A percentile compares a stretch with the other conserved stretches of the same genome.
Evolutionary conservation across 2,888 invertebrate species (phyloP).

Genomic region (Parthenolecanium corni): DNA sequence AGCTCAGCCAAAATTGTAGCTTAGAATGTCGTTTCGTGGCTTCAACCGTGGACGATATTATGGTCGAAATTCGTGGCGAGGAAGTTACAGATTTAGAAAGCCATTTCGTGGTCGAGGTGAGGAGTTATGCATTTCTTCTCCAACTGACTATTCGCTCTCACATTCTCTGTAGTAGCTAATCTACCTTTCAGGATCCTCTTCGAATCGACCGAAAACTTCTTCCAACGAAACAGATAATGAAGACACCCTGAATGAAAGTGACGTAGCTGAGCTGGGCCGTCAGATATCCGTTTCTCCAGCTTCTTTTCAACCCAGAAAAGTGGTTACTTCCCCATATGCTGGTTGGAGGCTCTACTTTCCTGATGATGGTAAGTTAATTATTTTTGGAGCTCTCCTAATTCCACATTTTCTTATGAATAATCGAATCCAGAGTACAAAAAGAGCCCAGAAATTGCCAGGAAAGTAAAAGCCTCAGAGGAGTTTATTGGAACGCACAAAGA

Average conservation of each 20-base stretch:
- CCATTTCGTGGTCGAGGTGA: conserved; percentile 13
- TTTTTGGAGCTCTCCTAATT: conserved; percentile 9
- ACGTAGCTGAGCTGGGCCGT: neutral
- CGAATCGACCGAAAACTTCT: neutral
- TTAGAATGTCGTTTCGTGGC: neutral
- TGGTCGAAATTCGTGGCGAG: conserved; percentile 13
- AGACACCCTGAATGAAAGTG: neutral
- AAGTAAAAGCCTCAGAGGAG: conserved; percentile 45
- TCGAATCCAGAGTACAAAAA: conserved; percentile 41
- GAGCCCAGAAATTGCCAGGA: conserved; percentile 42
- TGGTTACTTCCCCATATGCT: conserved; percentile 42
- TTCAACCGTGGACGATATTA: neutral
- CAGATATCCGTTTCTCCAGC: neutral
- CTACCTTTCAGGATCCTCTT: too few species aligned
- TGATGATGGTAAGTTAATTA: conserved; percentile 45
- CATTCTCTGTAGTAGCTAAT: neutral
- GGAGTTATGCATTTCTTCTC: neutral
- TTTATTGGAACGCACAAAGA: conserved; percentile 44
- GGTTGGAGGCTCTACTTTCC: conserved; percentile 72
- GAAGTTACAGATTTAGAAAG: conserved; percentile 8
- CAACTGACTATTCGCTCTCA: neutral
- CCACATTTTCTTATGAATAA: conserved; percentile 23
- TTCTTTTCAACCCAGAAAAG: neutral
- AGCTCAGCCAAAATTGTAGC: too few species aligned
- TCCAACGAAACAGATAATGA: neutral